Evolutionary conservation across 2,113 vertebrate genomes (phyloP).

Genomic region (Mastomys natalensis): DNA sequence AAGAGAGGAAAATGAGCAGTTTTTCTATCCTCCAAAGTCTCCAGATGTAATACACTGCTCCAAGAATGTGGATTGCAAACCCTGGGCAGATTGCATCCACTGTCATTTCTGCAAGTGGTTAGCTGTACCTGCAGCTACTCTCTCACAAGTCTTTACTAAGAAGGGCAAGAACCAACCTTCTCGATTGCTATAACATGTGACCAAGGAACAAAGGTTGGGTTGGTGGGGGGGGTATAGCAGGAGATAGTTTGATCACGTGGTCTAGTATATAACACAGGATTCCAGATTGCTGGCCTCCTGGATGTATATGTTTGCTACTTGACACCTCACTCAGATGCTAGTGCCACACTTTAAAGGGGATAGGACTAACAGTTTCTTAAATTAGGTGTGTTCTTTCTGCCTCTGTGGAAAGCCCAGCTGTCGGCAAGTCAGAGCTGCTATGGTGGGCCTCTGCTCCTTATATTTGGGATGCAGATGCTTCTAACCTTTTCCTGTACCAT

Average conservation of each 20-base stretch:
- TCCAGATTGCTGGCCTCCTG: neutral
- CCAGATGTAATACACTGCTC: neutral
- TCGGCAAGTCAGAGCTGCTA: neutral
- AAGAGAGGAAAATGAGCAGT: neutral
- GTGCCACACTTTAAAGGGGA: neutral
- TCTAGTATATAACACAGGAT: neutral
- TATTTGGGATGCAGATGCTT: neutral
- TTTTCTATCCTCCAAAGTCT: neutral
- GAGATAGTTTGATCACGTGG: neutral
- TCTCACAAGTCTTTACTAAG: neutral
- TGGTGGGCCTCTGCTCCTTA: too few relatives aligned
- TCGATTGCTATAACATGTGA: neutral
- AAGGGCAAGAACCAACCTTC: neutral
- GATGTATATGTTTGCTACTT: neutral
- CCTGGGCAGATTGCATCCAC: neutral
- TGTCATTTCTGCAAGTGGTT: neutral
- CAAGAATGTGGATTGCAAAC: neutral
- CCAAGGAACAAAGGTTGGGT: neutral
- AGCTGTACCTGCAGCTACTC: neutral
- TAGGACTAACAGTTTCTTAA: conserved; percentile 20
- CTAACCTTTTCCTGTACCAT: neutral
- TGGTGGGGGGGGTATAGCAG: neutral
- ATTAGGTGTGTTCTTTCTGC: neutral
- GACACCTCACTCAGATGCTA: neutral
- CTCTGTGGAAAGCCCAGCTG: conserved; percentile 18